A percentile compares a stretch with the other conserved stretches of the same genome.
phyloP scores from a whole-genome alignment of 2,113 vertebrate species.

The Rhombomys opimus region DNA sequence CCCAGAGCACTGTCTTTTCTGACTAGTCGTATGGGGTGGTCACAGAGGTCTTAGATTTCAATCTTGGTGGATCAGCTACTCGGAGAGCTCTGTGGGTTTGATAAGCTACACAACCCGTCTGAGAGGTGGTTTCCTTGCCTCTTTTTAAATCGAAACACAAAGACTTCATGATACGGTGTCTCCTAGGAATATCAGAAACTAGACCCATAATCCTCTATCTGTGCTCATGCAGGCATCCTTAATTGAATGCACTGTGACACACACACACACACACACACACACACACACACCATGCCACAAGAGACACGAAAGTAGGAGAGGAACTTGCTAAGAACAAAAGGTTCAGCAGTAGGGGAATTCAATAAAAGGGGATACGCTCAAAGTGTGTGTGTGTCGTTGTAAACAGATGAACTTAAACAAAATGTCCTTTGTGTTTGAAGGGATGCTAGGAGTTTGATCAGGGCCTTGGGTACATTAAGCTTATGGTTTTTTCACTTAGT shows the following conservation, averaged over 20 bases:
- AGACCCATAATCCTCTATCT: background rate
- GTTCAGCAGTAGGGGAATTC: background rate
- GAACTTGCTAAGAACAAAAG: background rate
- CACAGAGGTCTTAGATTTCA: constrained; percentile 35
- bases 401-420: background rate
- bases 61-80: constrained; percentile 18
- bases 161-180: background rate
- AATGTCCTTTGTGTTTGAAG: background rate
- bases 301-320: background rate
- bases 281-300: background rate
- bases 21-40: constrained; percentile 9
- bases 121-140: constrained; percentile 14
- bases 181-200: background rate
- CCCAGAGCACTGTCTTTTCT: constrained; percentile 17
- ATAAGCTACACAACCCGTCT: background rate
- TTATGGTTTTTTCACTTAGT: background rate
- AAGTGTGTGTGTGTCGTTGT: background rate
- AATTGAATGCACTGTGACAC: background rate
- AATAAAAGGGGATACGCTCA: background rate
- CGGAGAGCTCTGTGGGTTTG: constrained; percentile 9
- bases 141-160: background rate
- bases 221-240: background rate
- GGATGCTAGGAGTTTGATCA: background rate
- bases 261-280: background rate
- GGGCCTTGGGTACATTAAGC: background rate